Base-by-base conservation (phyloP, 2,888 invertebrate genomes). In the Ferrisia virgata region DNA sequence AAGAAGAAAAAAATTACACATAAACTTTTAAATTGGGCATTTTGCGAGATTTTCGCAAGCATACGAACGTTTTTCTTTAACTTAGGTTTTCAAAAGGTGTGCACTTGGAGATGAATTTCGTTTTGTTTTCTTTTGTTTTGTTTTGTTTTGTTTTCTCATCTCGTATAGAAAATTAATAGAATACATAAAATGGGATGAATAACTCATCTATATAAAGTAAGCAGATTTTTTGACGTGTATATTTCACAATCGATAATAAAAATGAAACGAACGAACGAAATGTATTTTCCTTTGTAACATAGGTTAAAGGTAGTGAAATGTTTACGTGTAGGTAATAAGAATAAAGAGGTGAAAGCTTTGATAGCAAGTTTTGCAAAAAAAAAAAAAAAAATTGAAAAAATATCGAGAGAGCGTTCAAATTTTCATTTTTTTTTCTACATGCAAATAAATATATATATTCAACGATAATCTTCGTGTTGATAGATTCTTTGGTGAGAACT, bases 1-100 rank as follows among this genome's bases (percentile, higher is more conserved):
- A 76, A 76, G 36, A 72, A 76, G 36, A 76, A 76, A 76, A 72
- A 76, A 76, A 5, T 4, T 76, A 72, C 33, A n/a, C 18, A 36
- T 36, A 76, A 36, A 76, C 72, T 33, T 76, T 36, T 76, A 11
- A 76, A 76, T 18, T 31, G 36, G 36, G 72, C 72, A 18, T 76
- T 76, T 4, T 18, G 72, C 8, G 33, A 8, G 2, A 36, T 76
- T 31, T 18, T 36, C 36, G 31, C 13, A 25, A 13, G 11, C 28
- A 64, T 28, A 13, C 28, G 64, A 28, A 64, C 28, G 15, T 25
- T 64, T 64, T 15, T 28, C 53, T n/a, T n/a, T n/a, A n/a, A 1
- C n/a, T 15, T 43, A 9, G 2, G 6, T 22, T 18, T 53, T 53
- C 53, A 53, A 53, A 22, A 22, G 53, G n/a, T 39, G 5, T 8